Conservation (phyloP, 2,797 vertebrate genomes). For the Propithecus perrieri region DNA sequence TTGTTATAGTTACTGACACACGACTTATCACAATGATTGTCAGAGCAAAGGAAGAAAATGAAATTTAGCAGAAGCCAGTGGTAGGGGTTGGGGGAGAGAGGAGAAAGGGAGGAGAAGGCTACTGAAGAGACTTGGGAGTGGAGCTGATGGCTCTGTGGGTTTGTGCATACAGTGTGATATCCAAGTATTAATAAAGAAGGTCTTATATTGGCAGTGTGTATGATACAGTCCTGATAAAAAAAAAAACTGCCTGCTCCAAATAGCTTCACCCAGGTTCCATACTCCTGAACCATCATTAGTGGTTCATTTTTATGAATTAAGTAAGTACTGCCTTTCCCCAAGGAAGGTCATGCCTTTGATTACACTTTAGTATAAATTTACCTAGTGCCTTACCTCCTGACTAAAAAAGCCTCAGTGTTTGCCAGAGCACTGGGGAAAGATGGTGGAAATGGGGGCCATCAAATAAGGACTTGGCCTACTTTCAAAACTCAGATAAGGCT, state of each 20-base stretch:
- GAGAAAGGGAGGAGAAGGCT: neutral
- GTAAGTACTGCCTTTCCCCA: neutral
- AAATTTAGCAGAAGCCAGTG: conserved; percentile 13
- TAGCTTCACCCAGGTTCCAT: neutral
- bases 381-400: neutral
- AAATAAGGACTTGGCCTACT: neutral
- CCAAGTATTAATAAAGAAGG: neutral
- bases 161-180: neutral
- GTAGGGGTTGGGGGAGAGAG: neutral
- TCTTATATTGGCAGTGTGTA: neutral
- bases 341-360: neutral
- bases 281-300: neutral
- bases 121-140: neutral
- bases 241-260: neutral
- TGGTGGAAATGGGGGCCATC: neutral
- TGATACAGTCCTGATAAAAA: neutral
- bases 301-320: neutral
- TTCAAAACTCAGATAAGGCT: neutral
- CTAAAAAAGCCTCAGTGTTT: neutral
- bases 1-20: conserved; percentile 82
- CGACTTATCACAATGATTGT: conserved; percentile 75
- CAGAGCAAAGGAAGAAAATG: conserved; percentile 57
- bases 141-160: neutral
- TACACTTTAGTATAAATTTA: neutral
- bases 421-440: neutral